phyloP scores from a whole-genome alignment of 2,888 invertebrate species.

The Trichacis sp. region DNA sequence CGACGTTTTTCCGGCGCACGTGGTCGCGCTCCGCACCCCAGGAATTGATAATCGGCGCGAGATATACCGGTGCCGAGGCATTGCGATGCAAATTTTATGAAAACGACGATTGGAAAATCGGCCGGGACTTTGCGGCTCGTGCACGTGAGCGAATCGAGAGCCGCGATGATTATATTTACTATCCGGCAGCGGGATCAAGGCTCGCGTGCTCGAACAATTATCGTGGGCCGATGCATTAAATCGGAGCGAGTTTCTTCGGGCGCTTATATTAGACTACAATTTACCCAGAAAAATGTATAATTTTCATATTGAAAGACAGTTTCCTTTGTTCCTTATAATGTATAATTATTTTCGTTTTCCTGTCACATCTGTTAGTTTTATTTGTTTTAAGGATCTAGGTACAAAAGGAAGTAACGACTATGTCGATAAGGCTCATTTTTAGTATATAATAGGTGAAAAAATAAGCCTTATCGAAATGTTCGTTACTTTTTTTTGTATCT shows the following conservation, averaged over 20 bases:
- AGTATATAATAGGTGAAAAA: too few relatives aligned
- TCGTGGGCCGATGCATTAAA: conserved; percentile 23
- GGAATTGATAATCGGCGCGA: background rate
- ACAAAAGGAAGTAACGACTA: too few relatives aligned
- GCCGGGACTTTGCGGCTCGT: background rate
- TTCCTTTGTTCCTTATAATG: background rate
- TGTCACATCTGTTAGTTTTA: too few relatives aligned
- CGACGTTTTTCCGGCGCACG: background rate
- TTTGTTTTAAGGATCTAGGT: too few relatives aligned
- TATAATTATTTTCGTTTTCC: conserved; percentile 7
- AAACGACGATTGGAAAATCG: background rate
- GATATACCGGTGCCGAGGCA: background rate
- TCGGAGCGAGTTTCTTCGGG: conserved; percentile 6
- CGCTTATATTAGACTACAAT: too few relatives aligned
- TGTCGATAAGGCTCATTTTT: too few relatives aligned
- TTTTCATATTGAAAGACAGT: conserved; percentile 1
- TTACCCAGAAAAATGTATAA: too few relatives aligned
- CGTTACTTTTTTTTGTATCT: too few relatives aligned
- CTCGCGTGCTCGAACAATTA: conserved; percentile 6
- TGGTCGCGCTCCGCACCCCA: background rate
- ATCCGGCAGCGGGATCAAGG: background rate
- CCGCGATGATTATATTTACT: conserved; percentile 4
- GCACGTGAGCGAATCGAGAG: background rate
- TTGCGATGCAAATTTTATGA: background rate
- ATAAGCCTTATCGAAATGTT: too few relatives aligned